Evolutionary conservation across 37 sponge, comb jelly and placozoan species (phyloP), one percentile per base, ranked within the genome.

Genomic region (Aplysina aerophoba): DNA sequence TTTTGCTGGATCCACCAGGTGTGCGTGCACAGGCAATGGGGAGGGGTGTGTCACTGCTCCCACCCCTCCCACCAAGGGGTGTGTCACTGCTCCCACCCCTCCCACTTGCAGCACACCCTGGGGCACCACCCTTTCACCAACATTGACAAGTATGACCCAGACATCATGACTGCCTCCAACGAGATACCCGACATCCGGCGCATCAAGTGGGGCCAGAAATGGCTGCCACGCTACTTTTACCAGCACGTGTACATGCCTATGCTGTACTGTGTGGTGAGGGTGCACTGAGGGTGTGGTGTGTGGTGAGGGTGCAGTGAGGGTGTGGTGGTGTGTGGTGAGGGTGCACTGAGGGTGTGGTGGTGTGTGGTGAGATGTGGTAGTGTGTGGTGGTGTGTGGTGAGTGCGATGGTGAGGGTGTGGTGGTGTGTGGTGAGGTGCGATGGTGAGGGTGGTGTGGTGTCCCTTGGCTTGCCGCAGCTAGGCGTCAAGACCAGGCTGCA

Each of bases 101-200:
- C 73, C 41, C 15, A 6, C 28, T 55, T 59, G 16, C 88, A 97
- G 90, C 98, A 97, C 69, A 72, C 73, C 0, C 50, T 95, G 13
- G 98, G 98, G 5, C 98, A 97, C 39, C 98, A 97, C 55, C 90
- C 94, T 6, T 97, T 93, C 83, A 95, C 98, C 37, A 97, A 97
- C 78, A 87, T 97, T 66, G 96, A 95, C 77, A 91, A 93, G 16
- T 86, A 87, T 59, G 98, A 97, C 67, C 98, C 98, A 8, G 98
- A 97, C 69, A 97, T 97, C 53, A 83, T 85, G 44, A 97, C 97
- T 21, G 89, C 94, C 17, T 30, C 84, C 55, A 22, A 74, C 19
- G 88, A 91, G 36, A 34, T 83, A 15, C 87, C 97, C n/a, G 97
- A 96, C 74, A 88, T 96, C 59, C 88, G 97, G 0, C 89, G 98